Base-by-base conservation (phyloP, 1,140 invertebrate genomes). In the Periplaneta americana region DNA sequence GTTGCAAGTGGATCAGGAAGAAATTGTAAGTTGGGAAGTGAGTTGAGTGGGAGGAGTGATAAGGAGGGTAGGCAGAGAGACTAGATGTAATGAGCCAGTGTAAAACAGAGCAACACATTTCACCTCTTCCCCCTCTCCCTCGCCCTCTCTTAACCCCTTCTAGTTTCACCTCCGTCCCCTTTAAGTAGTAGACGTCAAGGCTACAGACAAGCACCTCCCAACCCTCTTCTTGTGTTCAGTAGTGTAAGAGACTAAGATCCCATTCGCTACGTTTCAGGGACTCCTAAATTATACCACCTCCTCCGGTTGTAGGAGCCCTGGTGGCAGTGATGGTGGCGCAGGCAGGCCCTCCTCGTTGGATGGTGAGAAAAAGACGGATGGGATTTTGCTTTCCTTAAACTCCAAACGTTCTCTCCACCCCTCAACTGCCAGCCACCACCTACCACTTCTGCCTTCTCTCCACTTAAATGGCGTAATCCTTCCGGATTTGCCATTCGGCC, bases 391-490 rank as follows among this genome's bases (percentile, higher is more conserved):
- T 66, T 66, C 48, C 48, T 66, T 66, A 66, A 77, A 77, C 75
- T 36, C n/a, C n/a, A n/a, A n/a, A n/a, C n/a, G n/a, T n/a, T n/a
- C n/a, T n/a, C n/a, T n/a, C 75, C 75, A 77, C 32, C 75, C 75
- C 31, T 31, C 33, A 8, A 8, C 33, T 33, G 8, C 28, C 74
- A 39, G n/a, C n/a, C 9, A 18, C 48, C 31, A 34, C 79, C 35
- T 34, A 78, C 35, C 28, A 78, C 77, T 78, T 78, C 77, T 31
- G 77, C 39, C 77, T 74, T 80, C 79, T 74, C 66, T 74, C 48
- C 79, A 74, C 79, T 80, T 80, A 80, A 80, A 80, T 80, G 48
- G 39, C 31, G 79, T 80, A 80, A 80, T 80, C 79, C 79, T 37
- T 80, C 79, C 34, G 79, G 79, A 80, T 80, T 80, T 80, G 79